Base-by-base conservation (phyloP, 2,888 invertebrate species). In the Polietes domitor region DNA sequence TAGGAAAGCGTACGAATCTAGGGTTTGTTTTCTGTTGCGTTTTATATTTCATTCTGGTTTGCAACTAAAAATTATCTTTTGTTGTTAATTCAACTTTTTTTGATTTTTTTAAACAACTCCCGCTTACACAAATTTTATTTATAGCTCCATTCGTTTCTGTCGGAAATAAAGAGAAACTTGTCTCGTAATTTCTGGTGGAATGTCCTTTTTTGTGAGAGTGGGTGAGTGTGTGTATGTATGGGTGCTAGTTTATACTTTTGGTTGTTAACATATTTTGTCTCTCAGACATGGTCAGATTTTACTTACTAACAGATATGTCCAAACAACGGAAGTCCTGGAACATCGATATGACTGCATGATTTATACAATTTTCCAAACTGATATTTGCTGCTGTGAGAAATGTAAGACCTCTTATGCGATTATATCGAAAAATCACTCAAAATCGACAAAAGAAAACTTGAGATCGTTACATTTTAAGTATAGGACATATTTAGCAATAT, bases 1-100 rank as follows among this genome's bases (percentile, higher is more conserved):
- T 0, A 32, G 65, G 58, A 28, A 47, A 43, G 37, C 41, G 12
- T 19, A 55, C 41, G 55, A n/a, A 12, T 26, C 15, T 37, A n/a
- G 28, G 12, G 7, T 32, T 50, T 50, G 5, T 63, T 71, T 37
- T 63, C 0, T 4, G 15, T 61, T 3, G 21, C 4, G 32, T 32
- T 32, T 4, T 32, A 32, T n/a, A n/a, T 47, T 32, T 26, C 32
- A 4, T 53, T 21, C 7, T 37, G 37, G 7, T 37, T 37, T 37
- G 37, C 37, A 37, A 37, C 58, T 21, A 5, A 55, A 65, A 55
- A 50, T 68, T 24, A 9, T 72, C 71, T 53, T 77, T 77, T 61
- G 37, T 72, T 47, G 58, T 50, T 50, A 77, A 63, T 63, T 77
- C 71, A 43, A 63, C 47, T 50, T 65, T 55, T 12, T 28, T 17